phyloP scores from a whole-genome alignment of 1,140 invertebrate species.

The Aporrectodea caliginosa region DNA sequence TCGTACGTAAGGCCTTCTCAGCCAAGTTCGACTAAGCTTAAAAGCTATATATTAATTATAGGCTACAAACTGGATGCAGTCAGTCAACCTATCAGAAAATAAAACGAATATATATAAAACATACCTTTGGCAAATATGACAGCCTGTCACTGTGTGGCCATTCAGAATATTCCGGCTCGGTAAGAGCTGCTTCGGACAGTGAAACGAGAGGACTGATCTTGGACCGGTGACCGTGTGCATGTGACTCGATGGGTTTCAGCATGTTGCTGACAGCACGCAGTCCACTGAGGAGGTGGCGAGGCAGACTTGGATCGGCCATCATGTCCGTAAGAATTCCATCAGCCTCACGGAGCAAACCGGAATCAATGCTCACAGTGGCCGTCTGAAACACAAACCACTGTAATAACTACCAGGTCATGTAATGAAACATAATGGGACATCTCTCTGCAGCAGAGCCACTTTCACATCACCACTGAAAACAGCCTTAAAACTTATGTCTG shows the following conservation, averaged over 20 bases:
- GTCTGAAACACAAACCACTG: not conserved
- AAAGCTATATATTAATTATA: too few species aligned
- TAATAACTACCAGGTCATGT: too few species aligned
- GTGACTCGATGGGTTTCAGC: conserved; percentile 40
- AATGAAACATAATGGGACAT: too few species aligned
- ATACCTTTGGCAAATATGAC: not conserved
- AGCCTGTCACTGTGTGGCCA: not conserved
- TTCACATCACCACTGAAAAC: too few species aligned
- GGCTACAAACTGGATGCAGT: too few species aligned
- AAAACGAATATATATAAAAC: too few species aligned
- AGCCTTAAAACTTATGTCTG: too few species aligned
- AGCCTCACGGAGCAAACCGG: conserved; percentile 59
- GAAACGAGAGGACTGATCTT: not conserved
- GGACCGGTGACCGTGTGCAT: not conserved
- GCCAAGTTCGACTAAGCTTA: too few species aligned
- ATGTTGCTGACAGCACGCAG: conserved; percentile 55
- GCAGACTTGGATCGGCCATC: conserved; percentile 56
- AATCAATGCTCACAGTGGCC: conserved; percentile 51
- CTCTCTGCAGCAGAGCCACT: too few species aligned
- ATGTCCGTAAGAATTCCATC: conserved; percentile 62
- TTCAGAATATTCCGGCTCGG: not conserved
- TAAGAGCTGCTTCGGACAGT: not conserved
- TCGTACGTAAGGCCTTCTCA: too few species aligned
- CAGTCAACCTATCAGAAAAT: too few species aligned
- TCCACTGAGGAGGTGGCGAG: conserved; percentile 56